Evolutionary conservation across 2,113 vertebrate species (phyloP).

Genomic region (Probosciger aterrimus): DNA sequence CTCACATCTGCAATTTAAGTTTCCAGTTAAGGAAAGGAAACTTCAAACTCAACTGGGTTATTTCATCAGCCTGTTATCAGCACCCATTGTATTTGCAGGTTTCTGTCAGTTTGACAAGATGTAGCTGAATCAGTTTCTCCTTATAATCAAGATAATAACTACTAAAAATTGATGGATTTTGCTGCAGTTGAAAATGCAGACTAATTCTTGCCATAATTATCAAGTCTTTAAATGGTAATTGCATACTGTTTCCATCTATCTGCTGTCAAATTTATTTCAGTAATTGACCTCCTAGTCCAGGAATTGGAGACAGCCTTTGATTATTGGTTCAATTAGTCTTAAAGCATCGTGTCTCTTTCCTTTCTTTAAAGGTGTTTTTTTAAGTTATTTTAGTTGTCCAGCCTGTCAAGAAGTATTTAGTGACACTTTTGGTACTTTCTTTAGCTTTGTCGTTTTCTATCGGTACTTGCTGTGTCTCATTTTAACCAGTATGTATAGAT

Average conservation of each 20-base stretch:
- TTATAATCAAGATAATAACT: slow-evolving; percentile 43
- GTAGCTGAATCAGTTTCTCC: not conserved
- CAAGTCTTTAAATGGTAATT: slow-evolving; percentile 60
- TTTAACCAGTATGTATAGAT: not conserved
- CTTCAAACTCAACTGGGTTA: not conserved
- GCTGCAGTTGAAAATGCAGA: slow-evolving; percentile 39
- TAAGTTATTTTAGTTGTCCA: not conserved
- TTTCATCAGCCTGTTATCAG: not conserved
- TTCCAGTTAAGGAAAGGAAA: not conserved
- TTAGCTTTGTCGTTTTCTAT: not conserved
- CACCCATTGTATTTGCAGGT: not conserved
- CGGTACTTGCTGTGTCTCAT: not conserved
- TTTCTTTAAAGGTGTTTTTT: not conserved
- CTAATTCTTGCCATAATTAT: slow-evolving; percentile 58
- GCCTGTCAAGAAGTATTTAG: not conserved
- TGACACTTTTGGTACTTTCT: not conserved
- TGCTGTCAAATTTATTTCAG: slow-evolving; percentile 58
- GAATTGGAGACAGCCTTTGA: slow-evolving; percentile 50
- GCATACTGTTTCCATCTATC: slow-evolving; percentile 37
- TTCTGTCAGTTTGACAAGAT: slow-evolving; percentile 10
- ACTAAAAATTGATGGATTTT: slow-evolving; percentile 50
- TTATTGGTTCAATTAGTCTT: slow-evolving; percentile 67
- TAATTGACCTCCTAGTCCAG: slow-evolving; percentile 51
- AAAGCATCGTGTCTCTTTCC: not conserved
- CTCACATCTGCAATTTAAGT: not conserved